These are phyloP conservation scores for Rhinopomastus cyanomelas DNA, from an alignment of 2,113 vertebrate genomes.

Conservation along the genomic window DNA sequence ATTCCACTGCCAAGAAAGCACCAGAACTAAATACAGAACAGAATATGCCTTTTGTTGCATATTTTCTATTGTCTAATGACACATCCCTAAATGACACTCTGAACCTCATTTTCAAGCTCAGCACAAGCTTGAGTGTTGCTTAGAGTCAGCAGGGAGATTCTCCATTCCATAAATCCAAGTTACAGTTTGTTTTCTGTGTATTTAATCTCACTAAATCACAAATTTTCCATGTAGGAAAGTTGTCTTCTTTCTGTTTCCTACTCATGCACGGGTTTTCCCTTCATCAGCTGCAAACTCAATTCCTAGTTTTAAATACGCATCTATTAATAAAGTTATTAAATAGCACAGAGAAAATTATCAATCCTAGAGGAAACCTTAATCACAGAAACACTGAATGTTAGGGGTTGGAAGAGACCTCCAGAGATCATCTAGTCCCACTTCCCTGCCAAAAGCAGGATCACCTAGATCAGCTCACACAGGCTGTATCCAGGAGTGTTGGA, in stretches of 20 bases:
- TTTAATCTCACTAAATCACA: neutral
- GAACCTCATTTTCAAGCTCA: neutral
- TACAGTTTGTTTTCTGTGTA: neutral
- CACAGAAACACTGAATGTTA: too few relatives aligned
- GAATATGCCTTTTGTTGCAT: neutral
- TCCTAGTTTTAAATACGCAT: neutral
- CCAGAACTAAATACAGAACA: neutral
- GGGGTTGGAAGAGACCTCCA: too few relatives aligned
- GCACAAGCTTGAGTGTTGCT: neutral
- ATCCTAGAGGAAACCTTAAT: neutral
- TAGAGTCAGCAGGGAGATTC: neutral
- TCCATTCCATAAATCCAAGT: neutral
- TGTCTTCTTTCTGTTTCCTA: neutral
- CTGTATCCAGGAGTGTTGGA: too few relatives aligned
- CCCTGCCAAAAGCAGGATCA: too few relatives aligned
- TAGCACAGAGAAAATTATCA: rapidly evolving
- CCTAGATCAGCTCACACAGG: too few relatives aligned
- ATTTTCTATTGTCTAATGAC: neutral
- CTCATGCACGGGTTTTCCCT: neutral
- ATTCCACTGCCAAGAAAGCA: neutral
- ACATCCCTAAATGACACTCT: neutral
- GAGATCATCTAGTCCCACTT: too few relatives aligned
- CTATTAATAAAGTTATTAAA: neutral
- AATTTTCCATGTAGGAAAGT: neutral
- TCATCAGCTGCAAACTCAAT: neutral